Percentiles rank a stretch among this genome's conserved stretches.
Conservation (phyloP, 2,797 vertebrate genomes). For the Propithecus deckenii region DNA sequence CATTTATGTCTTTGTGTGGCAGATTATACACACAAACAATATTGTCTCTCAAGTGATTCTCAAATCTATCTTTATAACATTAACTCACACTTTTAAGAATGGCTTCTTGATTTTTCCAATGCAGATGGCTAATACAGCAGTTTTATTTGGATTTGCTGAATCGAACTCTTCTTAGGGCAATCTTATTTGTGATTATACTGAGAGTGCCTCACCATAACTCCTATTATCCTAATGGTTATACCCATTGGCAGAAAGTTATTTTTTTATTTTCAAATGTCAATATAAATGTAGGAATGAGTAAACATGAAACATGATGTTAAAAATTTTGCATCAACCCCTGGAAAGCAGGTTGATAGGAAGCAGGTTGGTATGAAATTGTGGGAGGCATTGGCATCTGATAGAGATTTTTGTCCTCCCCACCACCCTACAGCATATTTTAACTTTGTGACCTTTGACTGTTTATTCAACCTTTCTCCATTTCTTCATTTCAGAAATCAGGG, state of each 20-base stretch:
- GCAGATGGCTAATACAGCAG: neutral
- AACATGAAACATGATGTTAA: neutral
- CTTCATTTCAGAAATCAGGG: neutral
- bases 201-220: neutral
- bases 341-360: neutral
- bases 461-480: neutral
- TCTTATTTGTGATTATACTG: neutral
- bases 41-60: neutral
- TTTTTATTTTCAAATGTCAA: conserved; percentile 7
- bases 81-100: neutral
- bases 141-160: neutral
- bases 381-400: neutral
- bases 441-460: neutral
- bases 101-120: neutral
- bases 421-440: neutral
- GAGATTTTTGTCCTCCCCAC: neutral
- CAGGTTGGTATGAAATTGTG: neutral
- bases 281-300: neutral
- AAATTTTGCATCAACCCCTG: neutral
- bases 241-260: neutral
- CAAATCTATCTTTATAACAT: neutral
- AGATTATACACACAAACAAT: neutral
- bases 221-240: neutral
- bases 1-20: neutral
- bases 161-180: neutral